These are phyloP conservation scores for Crocallis elinguaria DNA, from an alignment of 2,888 invertebrate species.

Conservation along the genomic window DNA sequence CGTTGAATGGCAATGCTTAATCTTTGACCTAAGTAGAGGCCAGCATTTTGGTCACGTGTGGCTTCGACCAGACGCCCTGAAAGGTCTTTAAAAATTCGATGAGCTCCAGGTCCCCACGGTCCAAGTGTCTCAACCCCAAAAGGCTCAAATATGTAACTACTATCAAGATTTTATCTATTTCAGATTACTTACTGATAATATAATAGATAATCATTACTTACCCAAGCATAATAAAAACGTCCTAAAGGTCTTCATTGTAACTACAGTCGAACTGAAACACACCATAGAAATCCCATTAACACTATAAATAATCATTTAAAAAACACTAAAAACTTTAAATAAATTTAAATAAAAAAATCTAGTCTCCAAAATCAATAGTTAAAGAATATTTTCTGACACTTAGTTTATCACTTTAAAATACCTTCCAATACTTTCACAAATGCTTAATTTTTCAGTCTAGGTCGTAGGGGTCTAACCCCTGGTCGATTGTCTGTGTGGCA, in stretches of 20 bases:
- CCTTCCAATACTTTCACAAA: conserved; percentile 79
- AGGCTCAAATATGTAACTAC: no score
- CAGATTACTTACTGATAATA: no score
- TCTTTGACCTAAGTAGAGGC: no score
- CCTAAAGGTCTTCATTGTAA: conserved; percentile 68
- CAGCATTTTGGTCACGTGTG: no score
- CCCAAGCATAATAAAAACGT: conserved; percentile 69
- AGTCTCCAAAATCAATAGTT: background rate
- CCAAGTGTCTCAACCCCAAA: no score
- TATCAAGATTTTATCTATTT: no score
- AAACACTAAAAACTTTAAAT: conserved; percentile 21
- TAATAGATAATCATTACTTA: conserved; percentile 49
- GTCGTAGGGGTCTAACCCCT: conserved; percentile 62
- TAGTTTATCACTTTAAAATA: conserved; percentile 42
- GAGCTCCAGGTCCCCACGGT: no score
- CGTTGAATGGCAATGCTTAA: no score
- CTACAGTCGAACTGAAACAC: conserved; percentile 77
- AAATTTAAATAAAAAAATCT: background rate
- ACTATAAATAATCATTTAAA: conserved; percentile 34
- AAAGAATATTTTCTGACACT: conserved; percentile 18
- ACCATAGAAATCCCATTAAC: conserved; percentile 43
- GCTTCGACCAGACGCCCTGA: no score
- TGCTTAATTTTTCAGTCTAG: conserved; percentile 54
- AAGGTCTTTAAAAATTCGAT: no score
- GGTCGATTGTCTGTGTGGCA: conserved; percentile 66